Evolutionary conservation across 1,140 invertebrate genomes (phyloP), one percentile per base, ranked within the genome.

Genomic region (Drosophila navojoa): DNA sequence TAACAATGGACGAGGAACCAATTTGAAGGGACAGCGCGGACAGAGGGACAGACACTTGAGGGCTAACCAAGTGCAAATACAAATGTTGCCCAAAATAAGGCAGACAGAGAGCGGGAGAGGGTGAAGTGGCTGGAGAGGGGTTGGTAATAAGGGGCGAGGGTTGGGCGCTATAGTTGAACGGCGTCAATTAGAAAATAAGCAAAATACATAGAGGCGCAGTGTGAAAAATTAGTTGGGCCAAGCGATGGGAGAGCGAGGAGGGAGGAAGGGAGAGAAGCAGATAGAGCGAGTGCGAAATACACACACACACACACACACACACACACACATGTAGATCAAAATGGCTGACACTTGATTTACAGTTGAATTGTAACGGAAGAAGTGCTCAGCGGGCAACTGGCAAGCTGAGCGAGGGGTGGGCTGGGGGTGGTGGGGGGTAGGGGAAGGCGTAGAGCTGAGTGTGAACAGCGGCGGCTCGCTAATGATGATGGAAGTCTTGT

Each of bases 401-500:
- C 5, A 44, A 45, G 42, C n/a, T 9, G 6, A 45, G 19, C 19
- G 15, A 3, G 25, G 5, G 19, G 7, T 15, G 5, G 19, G 7
- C 3, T 3, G 15, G 9, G 38, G 16, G 3, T n/a, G n/a, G n/a
- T n/a, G n/a, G 25, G 5, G 19, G 7, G 5, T 3, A 25, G 9
- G 38, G 16, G 3, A 3, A 9, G 11, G 19, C 7, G 35, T 5
- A 29, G 16, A 11, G 40, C 40, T 42, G 13, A 10, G 40, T 42
- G 40, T 42, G 40, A 11, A 15, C 42, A 44, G 16, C 40, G 11
- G 27, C 42, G 57, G 38, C 29, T 50, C 81, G 78, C 81, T 86
- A 87, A 86, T 86, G 82, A 86, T 86, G 82, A 86, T 87, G 81
- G 81, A 86, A 78, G 82, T 76, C 66, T 50, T 29, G 64, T 75